Percentiles rank a stretch among this genome's conserved stretches.
phyloP scores from a whole-genome alignment of 2,113 vertebrate species.

The Tamias sibiricus region DNA sequence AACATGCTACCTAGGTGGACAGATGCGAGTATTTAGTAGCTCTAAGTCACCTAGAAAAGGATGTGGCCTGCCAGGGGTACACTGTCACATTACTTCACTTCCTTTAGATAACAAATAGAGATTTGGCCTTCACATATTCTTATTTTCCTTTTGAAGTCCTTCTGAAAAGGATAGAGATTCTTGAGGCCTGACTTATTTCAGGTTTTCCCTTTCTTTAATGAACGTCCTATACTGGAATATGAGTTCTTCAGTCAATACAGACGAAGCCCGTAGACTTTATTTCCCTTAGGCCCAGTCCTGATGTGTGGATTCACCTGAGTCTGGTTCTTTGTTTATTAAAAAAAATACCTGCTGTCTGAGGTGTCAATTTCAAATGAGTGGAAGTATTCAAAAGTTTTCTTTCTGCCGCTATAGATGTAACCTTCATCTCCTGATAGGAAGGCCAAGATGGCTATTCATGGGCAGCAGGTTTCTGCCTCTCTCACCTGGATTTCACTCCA shows the following conservation, averaged over 20 bases:
- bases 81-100: background rate
- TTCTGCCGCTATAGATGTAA: background rate
- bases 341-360: background rate
- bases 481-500: background rate
- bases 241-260: background rate
- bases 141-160: background rate
- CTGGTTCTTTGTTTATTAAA: background rate
- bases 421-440: background rate
- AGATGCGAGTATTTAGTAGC: background rate
- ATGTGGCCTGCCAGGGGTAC: background rate
- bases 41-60: background rate
- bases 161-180: background rate
- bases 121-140: background rate
- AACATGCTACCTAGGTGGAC: background rate
- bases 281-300: background rate
- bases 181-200: background rate
- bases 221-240: background rate
- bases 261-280: background rate
- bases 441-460: background rate
- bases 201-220: background rate
- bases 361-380: background rate
- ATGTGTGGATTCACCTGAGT: background rate
- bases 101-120: background rate
- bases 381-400: background rate
- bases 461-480: background rate